phyloP scores from a whole-genome alignment of 2,797 vertebrate species.

The Mormyrops attenuatus region DNA sequence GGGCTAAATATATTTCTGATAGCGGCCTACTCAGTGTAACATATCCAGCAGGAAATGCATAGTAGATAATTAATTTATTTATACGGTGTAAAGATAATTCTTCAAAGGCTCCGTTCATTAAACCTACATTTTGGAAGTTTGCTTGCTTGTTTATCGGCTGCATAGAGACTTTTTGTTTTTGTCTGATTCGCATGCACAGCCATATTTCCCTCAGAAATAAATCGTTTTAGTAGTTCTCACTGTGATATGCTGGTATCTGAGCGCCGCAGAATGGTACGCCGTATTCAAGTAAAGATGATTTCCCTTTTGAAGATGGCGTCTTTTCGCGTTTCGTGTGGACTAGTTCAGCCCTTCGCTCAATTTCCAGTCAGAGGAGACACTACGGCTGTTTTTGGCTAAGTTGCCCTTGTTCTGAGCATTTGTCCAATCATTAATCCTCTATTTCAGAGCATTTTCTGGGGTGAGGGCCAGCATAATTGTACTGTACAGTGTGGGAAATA shows the following conservation, averaged over 20 bases:
- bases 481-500: not conserved
- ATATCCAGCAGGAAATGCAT: not conserved
- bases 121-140: not conserved
- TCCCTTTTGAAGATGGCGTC: not conserved
- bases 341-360: not conserved
- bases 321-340: not conserved
- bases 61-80: not conserved
- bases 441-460: slow-evolving; percentile 3
- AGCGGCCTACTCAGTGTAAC: not conserved
- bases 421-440: not conserved
- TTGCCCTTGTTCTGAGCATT: slow-evolving; percentile 3
- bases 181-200: not conserved
- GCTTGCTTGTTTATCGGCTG: not conserved
- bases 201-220: slow-evolving; percentile 4
- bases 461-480: not conserved
- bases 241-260: not conserved
- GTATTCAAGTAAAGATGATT: not conserved
- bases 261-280: not conserved
- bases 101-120: not conserved
- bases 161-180: not conserved
- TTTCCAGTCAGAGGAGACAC: not conserved
- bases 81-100: not conserved
- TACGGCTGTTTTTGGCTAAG: not conserved
- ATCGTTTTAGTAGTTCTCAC: not conserved
- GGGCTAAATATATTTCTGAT: not conserved